Percentiles rank a stretch among this genome's conserved stretches.
These are phyloP conservation scores for Papilio polyxenes DNA, from an alignment of 1,140 invertebrate genomes.

Conservation along the genomic window DNA sequence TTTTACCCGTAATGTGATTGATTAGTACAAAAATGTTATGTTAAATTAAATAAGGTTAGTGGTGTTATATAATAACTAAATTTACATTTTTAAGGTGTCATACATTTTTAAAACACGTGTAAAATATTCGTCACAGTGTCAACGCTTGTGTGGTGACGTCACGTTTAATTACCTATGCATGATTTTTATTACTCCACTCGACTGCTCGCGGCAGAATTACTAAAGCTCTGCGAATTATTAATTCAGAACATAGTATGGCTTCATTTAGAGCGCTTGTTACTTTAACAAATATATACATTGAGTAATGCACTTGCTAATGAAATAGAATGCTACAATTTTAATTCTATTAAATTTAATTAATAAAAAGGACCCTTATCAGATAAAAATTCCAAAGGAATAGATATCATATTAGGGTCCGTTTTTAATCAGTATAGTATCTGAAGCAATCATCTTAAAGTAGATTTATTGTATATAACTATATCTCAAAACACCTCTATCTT, in stretches of 20 bases:
- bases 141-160: constrained; percentile 4
- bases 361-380: too few relatives aligned
- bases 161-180: constrained; percentile 1
- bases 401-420: too few relatives aligned
- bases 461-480: too few relatives aligned
- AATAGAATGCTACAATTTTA: not conserved
- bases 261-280: not conserved
- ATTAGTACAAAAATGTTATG: too few relatives aligned
- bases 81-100: not conserved
- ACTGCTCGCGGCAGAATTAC: not conserved
- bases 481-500: too few relatives aligned
- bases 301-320: not conserved
- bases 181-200: constrained; percentile 21
- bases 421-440: too few relatives aligned
- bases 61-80: not conserved
- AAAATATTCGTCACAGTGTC: not conserved
- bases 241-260: not conserved
- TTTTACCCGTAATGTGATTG: too few relatives aligned
- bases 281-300: not conserved
- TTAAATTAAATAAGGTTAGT: too few relatives aligned
- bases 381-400: too few relatives aligned
- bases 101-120: not conserved
- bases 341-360: too few relatives aligned
- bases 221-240: not conserved
- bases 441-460: too few relatives aligned